Evolutionary conservation across 2,888 invertebrate species (phyloP), one percentile per base, ranked within the genome.

Genomic region (Eutolmus rufibarbis): DNA sequence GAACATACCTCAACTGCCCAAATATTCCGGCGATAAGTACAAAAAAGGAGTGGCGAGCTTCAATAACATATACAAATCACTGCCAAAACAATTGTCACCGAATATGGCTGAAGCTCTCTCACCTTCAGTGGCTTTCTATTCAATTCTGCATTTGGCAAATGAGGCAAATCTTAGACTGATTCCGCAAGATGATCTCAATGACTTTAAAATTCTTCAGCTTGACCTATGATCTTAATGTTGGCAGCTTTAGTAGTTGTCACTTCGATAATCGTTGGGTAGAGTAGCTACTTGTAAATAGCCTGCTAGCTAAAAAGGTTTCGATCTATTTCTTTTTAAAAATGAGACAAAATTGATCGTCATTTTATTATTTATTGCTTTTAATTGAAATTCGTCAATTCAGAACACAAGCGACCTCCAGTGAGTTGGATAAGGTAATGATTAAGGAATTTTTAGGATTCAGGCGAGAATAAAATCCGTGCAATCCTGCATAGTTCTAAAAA

Each of bases 111-210:
- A 95, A 82, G 95, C 97, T 34, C 93, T 98, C 84, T 96, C 96
- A 90, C 94, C 96, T 37, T 95, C 97, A 0, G 94, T 97, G 86
- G 96, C 97, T 0, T 95, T 97, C 91, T 95, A 97, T 34, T 96
- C 97, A 0, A 93, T 97, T 23, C 93, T 98, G 5, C 97, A 98
- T 93, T 93, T 98, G 90, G 96, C 97, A 2, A 98, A 98, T 91
- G 97, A 98, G 91, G 95, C 95, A 90, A 95, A 94, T 56, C 92
- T 96, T 1, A 91, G 94, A 56, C 91, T 95, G 34, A 93, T 93
- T 89, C 94, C 94, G 86, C 92, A 92, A 14, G 91, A 93, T 0
- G 93, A 94, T 89, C 90, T 94, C 3, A 92, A 93, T 87, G 95
- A 95, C 91, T 94, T 95, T 88, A 89, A 90, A 89, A 92, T 92